Conservation (phyloP, 2,113 vertebrate species). For the Hippolais icterina region DNA sequence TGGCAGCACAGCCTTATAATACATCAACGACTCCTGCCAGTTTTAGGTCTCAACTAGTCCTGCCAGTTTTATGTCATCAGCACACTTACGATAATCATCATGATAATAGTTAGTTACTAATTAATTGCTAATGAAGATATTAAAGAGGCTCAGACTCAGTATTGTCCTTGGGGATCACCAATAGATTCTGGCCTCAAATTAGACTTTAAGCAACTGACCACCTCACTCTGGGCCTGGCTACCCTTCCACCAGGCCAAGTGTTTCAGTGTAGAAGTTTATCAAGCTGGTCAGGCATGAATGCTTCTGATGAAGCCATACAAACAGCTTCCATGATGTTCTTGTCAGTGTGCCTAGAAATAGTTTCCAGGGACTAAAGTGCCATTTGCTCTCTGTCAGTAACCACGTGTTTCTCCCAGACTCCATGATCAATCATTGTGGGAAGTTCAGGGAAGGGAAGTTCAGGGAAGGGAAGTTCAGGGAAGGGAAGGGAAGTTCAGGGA, state of each 20-base stretch:
- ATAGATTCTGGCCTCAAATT: background rate
- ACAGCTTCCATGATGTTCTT: background rate
- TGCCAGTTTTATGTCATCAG: background rate
- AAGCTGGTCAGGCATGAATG: background rate
- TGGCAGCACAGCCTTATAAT: background rate
- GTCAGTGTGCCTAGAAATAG: background rate
- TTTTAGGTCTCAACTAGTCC: background rate
- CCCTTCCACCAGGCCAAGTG: background rate
- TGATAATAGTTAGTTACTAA: background rate
- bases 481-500: background rate
- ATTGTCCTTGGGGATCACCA: background rate
- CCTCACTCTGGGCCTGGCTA: too few species aligned
- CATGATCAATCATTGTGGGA: too few species aligned
- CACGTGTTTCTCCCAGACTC: background rate
- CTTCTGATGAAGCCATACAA: background rate
- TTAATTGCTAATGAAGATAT: background rate
- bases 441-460: too few species aligned
- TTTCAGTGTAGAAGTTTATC: background rate
- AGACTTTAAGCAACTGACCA: background rate
- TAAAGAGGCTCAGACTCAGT: background rate
- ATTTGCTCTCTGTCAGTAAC: background rate
- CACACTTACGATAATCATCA: background rate
- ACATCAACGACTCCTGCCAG: background rate
- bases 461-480: background rate
- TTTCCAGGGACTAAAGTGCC: background rate